Evolutionary conservation across 2,113 vertebrate species (phyloP).

Genomic region (Chrysochloris asiatica): DNA sequence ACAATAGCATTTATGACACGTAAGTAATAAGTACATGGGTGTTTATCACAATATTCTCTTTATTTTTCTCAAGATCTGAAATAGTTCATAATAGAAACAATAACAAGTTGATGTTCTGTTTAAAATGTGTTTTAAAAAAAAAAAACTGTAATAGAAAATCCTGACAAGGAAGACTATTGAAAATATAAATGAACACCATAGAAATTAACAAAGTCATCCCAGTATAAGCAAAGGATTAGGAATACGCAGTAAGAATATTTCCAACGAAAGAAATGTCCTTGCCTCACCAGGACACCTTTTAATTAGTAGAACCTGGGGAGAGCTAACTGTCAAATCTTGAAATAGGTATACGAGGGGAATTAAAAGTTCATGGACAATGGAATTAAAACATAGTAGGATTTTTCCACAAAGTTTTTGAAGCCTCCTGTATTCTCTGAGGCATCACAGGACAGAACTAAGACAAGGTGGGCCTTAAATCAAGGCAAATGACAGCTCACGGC

Average conservation of each 20-base stretch:
- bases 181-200: not conserved
- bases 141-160: not conserved
- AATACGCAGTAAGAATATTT: not conserved
- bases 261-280: not conserved
- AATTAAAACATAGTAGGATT: too few relatives aligned
- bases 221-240: not conserved
- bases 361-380: too few relatives aligned
- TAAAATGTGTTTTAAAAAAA: not conserved
- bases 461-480: not conserved
- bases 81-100: slow-evolving; percentile 12
- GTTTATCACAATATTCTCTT: not conserved
- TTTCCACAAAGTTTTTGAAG: too few relatives aligned
- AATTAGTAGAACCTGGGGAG: not conserved
- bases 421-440: not conserved
- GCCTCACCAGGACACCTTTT: not conserved
- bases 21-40: not conserved
- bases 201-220: not conserved
- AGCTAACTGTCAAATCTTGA: not conserved
- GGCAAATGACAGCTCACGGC: not conserved
- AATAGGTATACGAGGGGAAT: too few relatives aligned
- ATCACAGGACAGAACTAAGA: not conserved
- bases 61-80: not conserved
- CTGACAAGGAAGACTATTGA: not conserved
- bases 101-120: not conserved
- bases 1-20: not conserved